These are phyloP conservation scores for Sycophaga agraensis DNA, from an alignment of 1,140 invertebrate genomes.

Conservation along the genomic window DNA sequence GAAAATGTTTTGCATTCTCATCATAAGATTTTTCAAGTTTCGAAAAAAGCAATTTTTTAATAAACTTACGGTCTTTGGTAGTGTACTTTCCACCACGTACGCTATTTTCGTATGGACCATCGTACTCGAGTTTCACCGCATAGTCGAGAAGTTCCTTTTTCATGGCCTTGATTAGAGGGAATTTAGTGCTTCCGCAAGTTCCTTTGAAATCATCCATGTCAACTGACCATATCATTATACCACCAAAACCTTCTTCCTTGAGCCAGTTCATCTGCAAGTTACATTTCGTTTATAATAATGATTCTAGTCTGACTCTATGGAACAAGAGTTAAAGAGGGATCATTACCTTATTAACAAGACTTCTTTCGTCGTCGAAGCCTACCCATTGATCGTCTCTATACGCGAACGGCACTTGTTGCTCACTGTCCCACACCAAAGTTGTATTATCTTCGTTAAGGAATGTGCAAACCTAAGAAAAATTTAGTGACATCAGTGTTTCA, in stretches of 20 bases:
- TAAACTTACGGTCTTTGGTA: conserved; percentile 71
- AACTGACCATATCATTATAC: conserved; percentile 96
- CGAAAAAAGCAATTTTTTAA: too few relatives aligned
- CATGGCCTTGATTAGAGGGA: conserved; percentile 85
- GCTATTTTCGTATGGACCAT: conserved; percentile 80
- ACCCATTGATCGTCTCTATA: conserved; percentile 92
- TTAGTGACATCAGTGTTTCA: too few relatives aligned
- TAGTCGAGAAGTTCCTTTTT: conserved; percentile 82
- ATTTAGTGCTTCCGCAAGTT: conserved; percentile 85
- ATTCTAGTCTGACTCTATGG: too few relatives aligned
- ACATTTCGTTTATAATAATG: not conserved
- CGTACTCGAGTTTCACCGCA: conserved; percentile 80
- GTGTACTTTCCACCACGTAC: conserved; percentile 74
- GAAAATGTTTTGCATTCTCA: too few relatives aligned
- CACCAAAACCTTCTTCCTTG: conserved; percentile 90
- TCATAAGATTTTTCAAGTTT: too few relatives aligned
- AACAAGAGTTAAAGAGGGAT: not conserved
- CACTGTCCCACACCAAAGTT: conserved; percentile 93
- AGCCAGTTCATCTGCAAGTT: conserved; percentile 83
- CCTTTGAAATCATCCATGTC: conserved; percentile 95
- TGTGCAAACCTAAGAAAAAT: conserved; percentile 86
- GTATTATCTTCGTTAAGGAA: conserved; percentile 89
- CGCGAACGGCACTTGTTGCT: conserved; percentile 93
- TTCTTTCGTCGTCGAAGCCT: conserved; percentile 92
- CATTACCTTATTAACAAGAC: conserved; percentile 88